Evolutionary conservation across 1,140 invertebrate species (phyloP), one percentile per base, ranked within the genome.

Genomic region (Orchesella cincta): DNA sequence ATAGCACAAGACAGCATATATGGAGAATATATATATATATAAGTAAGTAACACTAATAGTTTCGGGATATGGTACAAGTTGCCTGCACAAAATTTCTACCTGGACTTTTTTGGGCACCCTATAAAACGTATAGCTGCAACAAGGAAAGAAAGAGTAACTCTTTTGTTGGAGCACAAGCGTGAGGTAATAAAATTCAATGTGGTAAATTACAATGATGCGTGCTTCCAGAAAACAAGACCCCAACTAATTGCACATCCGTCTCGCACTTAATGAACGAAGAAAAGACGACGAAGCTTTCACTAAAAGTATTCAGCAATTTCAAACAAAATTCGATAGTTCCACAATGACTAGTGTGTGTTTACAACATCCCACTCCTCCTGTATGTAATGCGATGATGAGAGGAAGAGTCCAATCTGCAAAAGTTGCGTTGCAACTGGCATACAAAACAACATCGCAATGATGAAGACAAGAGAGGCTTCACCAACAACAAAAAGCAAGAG

Each of bases 161-260:
- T 23, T 57, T 57, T 57, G 52, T 57, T 57, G n/a, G n/a, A n/a
- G n/a, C n/a, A n/a, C n/a, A n/a, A n/a, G n/a, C n/a, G n/a, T n/a
- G n/a, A n/a, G n/a, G n/a, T 26, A 14, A 3, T 14, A 57, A 57
- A 57, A 57, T 57, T 57, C 52, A 26, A 57, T 57, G 52, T 57
- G 52, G 52, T 57, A 57, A 57, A 57, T 57, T 57, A 57, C 52
- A n/a, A 14, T 57, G 52, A 57, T 57, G 52, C 52, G 52, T 57
- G 52, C 52, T 57, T 57, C 23, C 52, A 57, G 52, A 57, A 57
- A 57, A 57, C 52, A 57, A 57, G 52, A 57, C 52, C 23, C 14
- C 52, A 12, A 12, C 39, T 57, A 57, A 57, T 57, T 57, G 52
- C 52, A 57, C 52, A 57, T 57, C 52, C 52, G 52, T 57, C 52